Evolutionary conservation across 1,140 invertebrate species (phyloP).

Genomic region (Hyles euphorbiae): DNA sequence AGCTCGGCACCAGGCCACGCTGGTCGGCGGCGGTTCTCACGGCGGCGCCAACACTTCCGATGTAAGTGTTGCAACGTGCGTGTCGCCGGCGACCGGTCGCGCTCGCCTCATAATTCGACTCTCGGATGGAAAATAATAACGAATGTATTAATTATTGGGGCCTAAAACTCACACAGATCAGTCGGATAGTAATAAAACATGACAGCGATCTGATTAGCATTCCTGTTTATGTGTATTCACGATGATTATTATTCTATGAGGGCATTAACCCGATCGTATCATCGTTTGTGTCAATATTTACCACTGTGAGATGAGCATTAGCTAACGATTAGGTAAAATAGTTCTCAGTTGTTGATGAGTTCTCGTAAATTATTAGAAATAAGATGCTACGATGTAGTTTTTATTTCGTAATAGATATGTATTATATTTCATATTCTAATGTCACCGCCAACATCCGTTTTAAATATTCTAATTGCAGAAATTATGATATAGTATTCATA

Average conservation of each 20-base stretch:
- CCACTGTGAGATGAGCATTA: neutral
- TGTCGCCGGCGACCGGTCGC: conserved; percentile 38
- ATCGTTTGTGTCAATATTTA: conserved; percentile 8
- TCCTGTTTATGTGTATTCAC: conserved; percentile 19
- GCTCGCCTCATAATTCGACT: conserved; percentile 33
- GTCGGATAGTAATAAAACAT: conserved; percentile 14
- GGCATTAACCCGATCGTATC: conserved; percentile 24
- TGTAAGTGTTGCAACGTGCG: conserved; percentile 46
- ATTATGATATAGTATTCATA: no score
- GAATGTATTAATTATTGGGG: conserved; percentile 26
- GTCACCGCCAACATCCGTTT: no score
- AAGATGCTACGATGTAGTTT: no score
- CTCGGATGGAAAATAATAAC: conserved; percentile 34
- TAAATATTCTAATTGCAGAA: no score
- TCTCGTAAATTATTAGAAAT: neutral
- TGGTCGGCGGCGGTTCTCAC: conserved; percentile 48
- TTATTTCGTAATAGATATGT: no score
- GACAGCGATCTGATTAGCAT: conserved; percentile 23
- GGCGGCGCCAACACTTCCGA: conserved; percentile 49
- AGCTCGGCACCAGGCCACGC: conserved; percentile 16
- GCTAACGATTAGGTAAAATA: no score
- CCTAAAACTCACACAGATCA: conserved; percentile 20
- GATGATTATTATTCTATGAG: conserved; percentile 26
- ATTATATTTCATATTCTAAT: no score
- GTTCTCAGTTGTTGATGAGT: neutral